Conservation (phyloP, 2,888 invertebrate genomes). For the Eremobia ochroleuca region DNA sequence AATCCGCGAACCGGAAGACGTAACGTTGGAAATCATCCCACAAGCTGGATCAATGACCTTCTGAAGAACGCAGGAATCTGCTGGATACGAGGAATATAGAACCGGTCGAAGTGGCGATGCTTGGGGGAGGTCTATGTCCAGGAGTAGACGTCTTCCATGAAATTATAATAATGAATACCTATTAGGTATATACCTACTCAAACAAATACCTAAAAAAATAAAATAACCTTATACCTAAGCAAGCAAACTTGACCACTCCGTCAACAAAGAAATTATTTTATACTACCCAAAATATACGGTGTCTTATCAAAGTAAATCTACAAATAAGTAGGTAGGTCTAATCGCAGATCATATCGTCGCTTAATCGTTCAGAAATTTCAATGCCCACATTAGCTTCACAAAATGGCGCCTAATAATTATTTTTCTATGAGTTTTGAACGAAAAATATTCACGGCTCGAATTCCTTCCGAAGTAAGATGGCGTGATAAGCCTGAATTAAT, state of each 20-base stretch:
- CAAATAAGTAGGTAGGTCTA: conserved; percentile 40
- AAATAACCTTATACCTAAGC: background rate
- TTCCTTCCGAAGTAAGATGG: conserved; percentile 35
- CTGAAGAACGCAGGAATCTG: too few species aligned
- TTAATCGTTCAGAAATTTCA: conserved; percentile 58
- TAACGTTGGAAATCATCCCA: background rate
- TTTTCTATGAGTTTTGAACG: conserved; percentile 40
- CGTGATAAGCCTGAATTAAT: conserved; percentile 54
- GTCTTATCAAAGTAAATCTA: conserved; percentile 50
- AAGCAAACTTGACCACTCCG: background rate
- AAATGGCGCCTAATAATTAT: conserved; percentile 40
- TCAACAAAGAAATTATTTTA: conserved; percentile 50
- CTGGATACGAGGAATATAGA: background rate
- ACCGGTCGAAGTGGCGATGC: background rate
- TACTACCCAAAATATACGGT: conserved; percentile 27
- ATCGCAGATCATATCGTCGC: conserved; percentile 41
- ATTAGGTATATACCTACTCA: background rate
- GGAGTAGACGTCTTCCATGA: background rate
- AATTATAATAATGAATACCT: background rate
- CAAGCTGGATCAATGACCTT: background rate
- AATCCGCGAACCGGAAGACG: background rate
- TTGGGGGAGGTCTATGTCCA: background rate
- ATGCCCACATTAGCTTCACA: conserved; percentile 37
- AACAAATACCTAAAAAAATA: background rate
- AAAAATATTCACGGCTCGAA: conserved; percentile 44